Conservation (phyloP, 2,113 vertebrate genomes). For the Cyrtonyx montezumae region DNA sequence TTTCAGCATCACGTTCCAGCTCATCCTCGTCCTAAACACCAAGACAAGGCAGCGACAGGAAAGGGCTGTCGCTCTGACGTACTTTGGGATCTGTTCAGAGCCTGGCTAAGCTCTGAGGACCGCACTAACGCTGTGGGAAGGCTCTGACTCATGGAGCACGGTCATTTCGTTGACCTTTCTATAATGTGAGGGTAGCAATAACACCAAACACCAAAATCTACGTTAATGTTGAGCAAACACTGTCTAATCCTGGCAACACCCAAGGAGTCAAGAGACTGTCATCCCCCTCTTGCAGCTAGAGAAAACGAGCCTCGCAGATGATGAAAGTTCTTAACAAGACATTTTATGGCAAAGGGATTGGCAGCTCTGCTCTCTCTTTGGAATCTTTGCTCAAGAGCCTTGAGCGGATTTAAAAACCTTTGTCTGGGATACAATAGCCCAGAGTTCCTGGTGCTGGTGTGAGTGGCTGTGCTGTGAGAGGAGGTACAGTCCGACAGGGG, state of each 20-base stretch:
- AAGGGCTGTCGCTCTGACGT: slow-evolving; percentile 51
- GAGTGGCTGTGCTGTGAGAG: neutral
- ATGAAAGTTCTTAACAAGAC: neutral
- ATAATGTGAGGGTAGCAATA: neutral
- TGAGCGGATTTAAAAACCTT: neutral
- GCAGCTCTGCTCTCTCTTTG: neutral
- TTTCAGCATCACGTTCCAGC: slow-evolving; percentile 41
- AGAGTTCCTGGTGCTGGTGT: neutral
- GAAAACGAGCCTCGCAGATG: neutral
- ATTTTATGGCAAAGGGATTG: neutral
- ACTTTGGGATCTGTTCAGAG: slow-evolving; percentile 12
- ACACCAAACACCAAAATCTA: slow-evolving; percentile 18
- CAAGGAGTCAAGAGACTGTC: neutral
- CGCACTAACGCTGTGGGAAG: neutral
- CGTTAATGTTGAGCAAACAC: neutral
- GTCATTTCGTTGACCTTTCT: slow-evolving; percentile 36
- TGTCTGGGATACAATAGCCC: neutral
- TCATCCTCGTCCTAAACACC: neutral
- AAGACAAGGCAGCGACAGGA: slow-evolving; percentile 41
- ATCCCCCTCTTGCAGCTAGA: neutral
- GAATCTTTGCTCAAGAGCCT: neutral
- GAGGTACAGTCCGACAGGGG: neutral
- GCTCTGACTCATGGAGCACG: slow-evolving; percentile 44
- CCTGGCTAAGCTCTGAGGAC: slow-evolving; percentile 11
- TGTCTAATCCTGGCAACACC: slow-evolving; percentile 37